Percentiles rank a stretch among this genome's conserved stretches.
phyloP scores from a whole-genome alignment of 1,140 invertebrate species.

The Ruditapes philippinarum region DNA sequence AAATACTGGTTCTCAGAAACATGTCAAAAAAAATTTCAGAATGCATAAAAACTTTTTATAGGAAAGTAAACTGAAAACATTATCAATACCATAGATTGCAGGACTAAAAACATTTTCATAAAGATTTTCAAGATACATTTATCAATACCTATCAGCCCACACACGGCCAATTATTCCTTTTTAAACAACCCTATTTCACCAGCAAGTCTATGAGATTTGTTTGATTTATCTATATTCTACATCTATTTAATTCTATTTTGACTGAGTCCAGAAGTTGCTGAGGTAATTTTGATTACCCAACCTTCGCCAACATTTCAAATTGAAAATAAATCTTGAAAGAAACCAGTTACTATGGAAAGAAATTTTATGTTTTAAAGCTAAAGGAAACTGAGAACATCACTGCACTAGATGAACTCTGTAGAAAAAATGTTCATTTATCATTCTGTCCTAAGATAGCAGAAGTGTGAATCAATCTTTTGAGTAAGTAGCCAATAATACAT shows the following conservation, averaged over 20 bases:
- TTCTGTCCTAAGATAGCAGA: background rate
- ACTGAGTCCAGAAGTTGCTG: conserved; percentile 22
- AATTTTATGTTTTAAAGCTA: background rate
- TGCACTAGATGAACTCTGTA: background rate
- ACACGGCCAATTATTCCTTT: background rate
- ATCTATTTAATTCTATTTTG: conserved; percentile 20
- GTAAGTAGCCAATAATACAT: background rate
- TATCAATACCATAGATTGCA: no score
- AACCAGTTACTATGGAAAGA: background rate
- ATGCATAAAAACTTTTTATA: no score
- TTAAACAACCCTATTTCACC: background rate
- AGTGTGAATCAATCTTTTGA: conserved; percentile 1
- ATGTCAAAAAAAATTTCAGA: no score
- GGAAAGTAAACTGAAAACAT: no score
- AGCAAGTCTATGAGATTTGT: background rate
- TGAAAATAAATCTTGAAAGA: background rate
- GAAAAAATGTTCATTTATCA: background rate
- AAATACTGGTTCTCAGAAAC: no score
- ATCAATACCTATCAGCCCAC: background rate
- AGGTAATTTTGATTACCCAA: background rate
- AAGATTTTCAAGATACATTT: background rate
- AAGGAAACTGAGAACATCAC: no score
- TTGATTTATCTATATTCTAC: background rate
- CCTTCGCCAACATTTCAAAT: conserved; percentile 14
- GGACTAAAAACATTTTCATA: no score